Evolutionary conservation across 2,113 vertebrate species (phyloP), one percentile per base, ranked within the genome.

Genomic region (Spilogale gracilis): DNA sequence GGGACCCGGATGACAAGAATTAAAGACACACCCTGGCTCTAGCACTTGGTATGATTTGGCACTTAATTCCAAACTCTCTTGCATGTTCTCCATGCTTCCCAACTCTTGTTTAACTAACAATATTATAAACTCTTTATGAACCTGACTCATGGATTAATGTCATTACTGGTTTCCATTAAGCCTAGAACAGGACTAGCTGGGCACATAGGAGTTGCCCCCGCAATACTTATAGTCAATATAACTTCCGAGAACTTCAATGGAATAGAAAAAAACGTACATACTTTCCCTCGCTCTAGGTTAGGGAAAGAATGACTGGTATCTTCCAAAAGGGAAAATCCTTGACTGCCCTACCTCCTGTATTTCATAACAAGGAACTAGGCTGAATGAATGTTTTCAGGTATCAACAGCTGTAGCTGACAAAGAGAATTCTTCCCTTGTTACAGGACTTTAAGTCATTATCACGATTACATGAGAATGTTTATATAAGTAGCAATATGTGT

Each of bases 31-130:
- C 87, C 97, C 97, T 97, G 95, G 96, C 90, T 98, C 83, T 94
- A 97, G 96, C 95, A 96, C 92, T 96, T 97, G 74, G 79, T 94
- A 96, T 58, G 54, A 97, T 98, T 93, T 98, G 98, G 97, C 97
- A 98, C 97, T 98, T 98, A 83, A 95, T 94, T 81, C 97, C 3
- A 97, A 94, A 94, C 95, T 98, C 98, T 97, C 96, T 98, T 98
- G 97, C 63, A 91, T 60, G 60, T 91, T 96, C n/a, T 89, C 79
- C 61, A 80, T 87, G 86, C 87, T 97, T 94, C 97, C 97, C 97
- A 98, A 98, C 97, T 97, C 93, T 96, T 97, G 95, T 98, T 98
- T 97, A 97, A 94, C 87, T 96, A 96, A 71, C 91, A 54, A 96
- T 89, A 97, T 82, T 78, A 96, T 84, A 98, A 97, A 95, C 30